phyloP scores from a whole-genome alignment of 2,113 vertebrate species.

The Dicentrarchus labrax region DNA sequence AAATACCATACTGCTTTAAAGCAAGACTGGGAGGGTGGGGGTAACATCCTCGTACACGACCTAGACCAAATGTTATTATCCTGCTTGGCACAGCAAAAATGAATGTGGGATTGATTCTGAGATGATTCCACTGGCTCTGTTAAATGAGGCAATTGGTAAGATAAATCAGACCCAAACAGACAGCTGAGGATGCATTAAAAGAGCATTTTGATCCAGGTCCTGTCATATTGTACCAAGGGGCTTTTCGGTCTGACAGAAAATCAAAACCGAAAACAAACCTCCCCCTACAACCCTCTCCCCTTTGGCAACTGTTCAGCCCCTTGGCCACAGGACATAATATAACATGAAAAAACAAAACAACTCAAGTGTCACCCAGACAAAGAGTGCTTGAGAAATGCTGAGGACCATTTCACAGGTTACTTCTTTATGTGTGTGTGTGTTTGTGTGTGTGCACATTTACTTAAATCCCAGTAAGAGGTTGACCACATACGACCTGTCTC shows the following conservation, averaged over 20 bases:
- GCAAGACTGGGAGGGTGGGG: background rate
- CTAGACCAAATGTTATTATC: conserved; percentile 15
- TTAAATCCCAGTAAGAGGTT: conserved; percentile 54
- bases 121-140: conserved; percentile 76
- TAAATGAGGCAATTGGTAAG: conserved; percentile 48
- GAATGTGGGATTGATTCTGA: conserved; percentile 62
- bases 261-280: conserved; percentile 10
- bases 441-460: conserved; percentile 19
- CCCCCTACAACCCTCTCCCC: conserved; percentile 24
- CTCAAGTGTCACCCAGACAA: conserved; percentile 43
- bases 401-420: conserved; percentile 72
- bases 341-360: conserved; percentile 28
- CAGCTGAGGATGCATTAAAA: conserved; percentile 37
- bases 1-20: conserved; percentile 8
- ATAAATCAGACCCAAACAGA: conserved; percentile 34
- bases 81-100: conserved; percentile 51
- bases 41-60: conserved; percentile 12
- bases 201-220: conserved; percentile 43
- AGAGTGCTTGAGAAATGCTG: conserved; percentile 55
- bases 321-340: conserved; percentile 40
- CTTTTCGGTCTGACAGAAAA: conserved; percentile 40
- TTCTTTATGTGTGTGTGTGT: background rate
- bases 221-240: conserved; percentile 39
- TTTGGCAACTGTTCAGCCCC: conserved; percentile 75
- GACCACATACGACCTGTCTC: conserved; percentile 50